Percentiles rank a stretch among this genome's conserved stretches.
These are phyloP conservation scores for Ophthalmotilapia sp. DNA, from an alignment of 2,113 vertebrate genomes.

Conservation along the genomic window DNA sequence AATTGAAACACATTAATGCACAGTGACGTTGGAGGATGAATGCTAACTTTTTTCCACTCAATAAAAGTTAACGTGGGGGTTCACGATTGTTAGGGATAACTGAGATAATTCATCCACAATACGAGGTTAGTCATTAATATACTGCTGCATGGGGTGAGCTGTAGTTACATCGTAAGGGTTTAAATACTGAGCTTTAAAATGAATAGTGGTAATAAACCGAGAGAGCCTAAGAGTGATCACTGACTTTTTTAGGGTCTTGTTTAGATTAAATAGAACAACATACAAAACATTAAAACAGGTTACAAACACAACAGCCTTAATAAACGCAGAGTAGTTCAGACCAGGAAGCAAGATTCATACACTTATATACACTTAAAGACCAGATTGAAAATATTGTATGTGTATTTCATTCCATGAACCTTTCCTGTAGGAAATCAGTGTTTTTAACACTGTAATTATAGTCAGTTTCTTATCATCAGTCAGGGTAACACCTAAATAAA, in stretches of 20 bases:
- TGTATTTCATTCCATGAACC: neutral
- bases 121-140: neutral
- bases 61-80: accelerated
- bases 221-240: neutral
- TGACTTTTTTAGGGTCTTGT: neutral
- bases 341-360: neutral
- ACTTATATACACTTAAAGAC: neutral
- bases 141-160: neutral
- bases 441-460: neutral
- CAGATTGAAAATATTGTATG: neutral
- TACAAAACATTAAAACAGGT: neutral
- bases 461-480: neutral
- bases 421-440: neutral
- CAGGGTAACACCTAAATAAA: neutral
- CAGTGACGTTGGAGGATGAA: neutral
- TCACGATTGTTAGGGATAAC: neutral
- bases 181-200: neutral
- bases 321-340: neutral
- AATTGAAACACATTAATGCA: neutral
- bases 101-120: neutral
- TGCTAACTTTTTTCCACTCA: neutral
- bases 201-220: neutral
- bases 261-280: neutral
- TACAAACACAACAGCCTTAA: neutral
- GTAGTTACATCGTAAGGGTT: neutral